A percentile compares a stretch with the other conserved stretches of the same genome.
phyloP scores from a whole-genome alignment of 2,888 invertebrate genomes.

The Sphaeridia pumilis region DNA sequence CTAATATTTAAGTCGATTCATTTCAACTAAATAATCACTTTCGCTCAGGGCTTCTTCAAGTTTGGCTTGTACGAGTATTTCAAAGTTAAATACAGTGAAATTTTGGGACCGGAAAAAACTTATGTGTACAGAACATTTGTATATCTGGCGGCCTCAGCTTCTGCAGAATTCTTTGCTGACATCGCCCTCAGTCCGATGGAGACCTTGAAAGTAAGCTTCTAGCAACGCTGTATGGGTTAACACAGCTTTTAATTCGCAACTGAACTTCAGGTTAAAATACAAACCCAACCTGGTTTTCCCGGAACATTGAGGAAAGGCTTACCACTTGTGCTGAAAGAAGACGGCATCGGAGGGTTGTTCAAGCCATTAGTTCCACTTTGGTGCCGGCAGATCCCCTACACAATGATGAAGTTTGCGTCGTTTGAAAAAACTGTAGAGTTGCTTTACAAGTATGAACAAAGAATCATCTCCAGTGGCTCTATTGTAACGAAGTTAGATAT shows the following conservation, averaged over 20 bases:
- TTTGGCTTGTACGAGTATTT: conserved; percentile 97
- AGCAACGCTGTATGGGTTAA: background rate
- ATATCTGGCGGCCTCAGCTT: conserved; percentile 86
- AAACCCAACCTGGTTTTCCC: conserved; percentile 89
- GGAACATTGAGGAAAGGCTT: conserved; percentile 73
- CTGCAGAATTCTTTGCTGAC: conserved; percentile 97
- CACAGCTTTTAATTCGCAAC: background rate
- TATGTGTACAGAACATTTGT: conserved; percentile 74
- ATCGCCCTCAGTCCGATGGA: conserved; percentile 93
- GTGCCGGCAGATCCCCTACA: conserved; percentile 97
- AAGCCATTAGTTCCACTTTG: conserved; percentile 91
- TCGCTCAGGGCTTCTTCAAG: conserved; percentile 77
- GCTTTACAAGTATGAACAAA: conserved; percentile 69
- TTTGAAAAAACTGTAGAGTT: conserved; percentile 92
- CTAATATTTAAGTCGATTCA: too few species aligned
- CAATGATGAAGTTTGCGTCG: conserved; percentile 99
- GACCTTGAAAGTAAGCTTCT: conserved; percentile 65
- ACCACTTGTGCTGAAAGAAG: conserved; percentile 75
- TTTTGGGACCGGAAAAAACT: conserved; percentile 80
- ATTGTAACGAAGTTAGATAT: too few species aligned
- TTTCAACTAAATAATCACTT: too few species aligned
- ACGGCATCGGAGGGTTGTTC: conserved; percentile 84
- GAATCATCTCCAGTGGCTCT: too few species aligned
- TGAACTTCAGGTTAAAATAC: conserved; percentile 62
- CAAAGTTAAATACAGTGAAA: conserved; percentile 69